Conservation (phyloP, 2,888 invertebrate genomes). For the Molanna angustata region DNA sequence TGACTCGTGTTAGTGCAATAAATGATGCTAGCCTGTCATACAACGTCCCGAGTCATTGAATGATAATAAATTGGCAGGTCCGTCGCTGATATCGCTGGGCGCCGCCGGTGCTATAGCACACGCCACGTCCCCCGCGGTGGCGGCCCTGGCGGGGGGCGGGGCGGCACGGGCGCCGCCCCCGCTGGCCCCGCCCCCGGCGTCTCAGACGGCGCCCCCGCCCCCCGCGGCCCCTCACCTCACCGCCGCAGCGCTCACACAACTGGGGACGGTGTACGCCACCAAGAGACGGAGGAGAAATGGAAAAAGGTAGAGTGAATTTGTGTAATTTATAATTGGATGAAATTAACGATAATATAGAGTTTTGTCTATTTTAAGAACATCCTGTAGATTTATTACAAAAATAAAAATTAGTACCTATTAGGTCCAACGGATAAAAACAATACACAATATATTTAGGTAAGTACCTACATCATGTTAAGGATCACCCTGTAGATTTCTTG, state of each 20-base stretch:
- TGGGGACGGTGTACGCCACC: constrained; percentile 96
- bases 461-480: too few species aligned
- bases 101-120: constrained; percentile 18
- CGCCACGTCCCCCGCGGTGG: constrained; percentile 44
- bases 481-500: too few species aligned
- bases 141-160: constrained; percentile 52
- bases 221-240: constrained; percentile 66
- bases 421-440: too few species aligned
- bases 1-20: too few species aligned
- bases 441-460: too few species aligned
- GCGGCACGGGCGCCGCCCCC: constrained; percentile 45
- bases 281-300: constrained; percentile 93
- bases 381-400: too few species aligned
- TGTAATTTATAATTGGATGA: too few species aligned
- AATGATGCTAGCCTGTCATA: too few species aligned
- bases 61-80: constrained; percentile 6
- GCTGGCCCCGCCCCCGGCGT: constrained; percentile 45
- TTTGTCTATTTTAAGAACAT: too few species aligned
- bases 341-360: too few species aligned
- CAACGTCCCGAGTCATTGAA: constrained; percentile 1
- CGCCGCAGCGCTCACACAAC: constrained; percentile 74
- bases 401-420: too few species aligned
- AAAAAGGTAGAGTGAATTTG: constrained; percentile 85
- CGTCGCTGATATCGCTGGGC: constrained; percentile 16
- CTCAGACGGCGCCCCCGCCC: constrained; percentile 43